Evolutionary conservation across 2,888 invertebrate genomes (phyloP).

Genomic region (Agriopis marginaria): DNA sequence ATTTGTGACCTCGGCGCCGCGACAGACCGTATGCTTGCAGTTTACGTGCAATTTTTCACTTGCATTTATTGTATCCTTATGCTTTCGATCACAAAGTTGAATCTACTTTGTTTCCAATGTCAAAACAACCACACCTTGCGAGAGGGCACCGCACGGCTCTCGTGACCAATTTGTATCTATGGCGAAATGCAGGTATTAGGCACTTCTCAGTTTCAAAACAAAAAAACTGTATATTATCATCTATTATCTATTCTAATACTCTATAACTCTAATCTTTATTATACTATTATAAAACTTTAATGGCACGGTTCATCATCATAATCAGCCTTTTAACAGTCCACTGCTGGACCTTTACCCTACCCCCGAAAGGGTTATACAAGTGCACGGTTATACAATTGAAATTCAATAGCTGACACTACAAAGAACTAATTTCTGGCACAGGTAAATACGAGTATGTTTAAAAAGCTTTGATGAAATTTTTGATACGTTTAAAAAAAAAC

Average conservation of each 20-base stretch:
- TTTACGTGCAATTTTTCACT: constrained; percentile 56
- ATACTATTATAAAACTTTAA: constrained; percentile 35
- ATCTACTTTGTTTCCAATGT: constrained; percentile 45
- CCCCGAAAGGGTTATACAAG: no score
- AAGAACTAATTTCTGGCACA: constrained; percentile 29
- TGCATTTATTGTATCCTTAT: constrained; percentile 52
- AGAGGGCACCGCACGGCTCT: constrained; percentile 49
- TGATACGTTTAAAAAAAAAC: constrained; percentile 38
- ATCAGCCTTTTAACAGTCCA: no score
- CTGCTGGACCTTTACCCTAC: no score
- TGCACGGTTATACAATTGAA: constrained; percentile 31
- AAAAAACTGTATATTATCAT: constrained; percentile 34
- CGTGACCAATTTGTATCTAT: constrained; percentile 70
- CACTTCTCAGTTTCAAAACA: constrained; percentile 33
- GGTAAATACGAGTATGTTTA: neutral
- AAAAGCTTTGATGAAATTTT: constrained; percentile 21
- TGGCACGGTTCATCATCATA: constrained; percentile 31
- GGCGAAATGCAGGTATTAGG: constrained; percentile 58
- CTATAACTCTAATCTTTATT: constrained; percentile 17
- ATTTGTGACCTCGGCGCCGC: constrained; percentile 72
- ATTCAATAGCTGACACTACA: constrained; percentile 29
- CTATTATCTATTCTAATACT: constrained; percentile 22
- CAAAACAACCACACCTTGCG: constrained; percentile 56
- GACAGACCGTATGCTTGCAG: constrained; percentile 68
- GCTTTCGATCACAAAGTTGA: constrained; percentile 31